A percentile compares a stretch with the other conserved stretches of the same genome.
These are phyloP conservation scores for Lithobius niger DNA, from an alignment of 1,140 invertebrate genomes.

Conservation along the genomic window DNA sequence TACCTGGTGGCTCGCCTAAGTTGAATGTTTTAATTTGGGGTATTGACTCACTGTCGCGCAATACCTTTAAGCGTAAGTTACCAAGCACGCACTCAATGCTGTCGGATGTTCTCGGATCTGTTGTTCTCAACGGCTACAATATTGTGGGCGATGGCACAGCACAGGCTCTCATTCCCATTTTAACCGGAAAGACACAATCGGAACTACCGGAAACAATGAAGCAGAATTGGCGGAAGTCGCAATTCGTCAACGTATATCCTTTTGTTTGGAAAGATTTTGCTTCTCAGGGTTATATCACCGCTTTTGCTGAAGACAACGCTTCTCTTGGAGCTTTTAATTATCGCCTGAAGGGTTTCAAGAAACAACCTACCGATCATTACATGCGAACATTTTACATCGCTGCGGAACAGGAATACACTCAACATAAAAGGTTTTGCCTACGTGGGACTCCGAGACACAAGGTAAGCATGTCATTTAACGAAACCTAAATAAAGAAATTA, in stretches of 20 bases:
- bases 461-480: slow-evolving; percentile 37
- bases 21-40: slow-evolving; percentile 77
- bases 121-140: slow-evolving; percentile 53
- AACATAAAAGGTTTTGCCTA: slow-evolving; percentile 47
- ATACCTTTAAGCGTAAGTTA: slow-evolving; percentile 71
- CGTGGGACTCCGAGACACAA: slow-evolving; percentile 61
- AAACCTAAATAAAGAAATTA: no score
- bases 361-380: slow-evolving; percentile 79
- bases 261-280: slow-evolving; percentile 62
- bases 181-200: slow-evolving; percentile 77
- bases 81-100: slow-evolving; percentile 67
- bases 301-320: slow-evolving; percentile 75
- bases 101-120: slow-evolving; percentile 46
- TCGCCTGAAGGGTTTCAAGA: slow-evolving; percentile 70
- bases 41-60: slow-evolving; percentile 77
- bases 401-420: slow-evolving; percentile 33
- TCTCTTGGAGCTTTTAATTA: slow-evolving; percentile 78
- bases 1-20: slow-evolving; percentile 22
- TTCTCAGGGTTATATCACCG: slow-evolving; percentile 48
- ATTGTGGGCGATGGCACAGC: slow-evolving; percentile 84
- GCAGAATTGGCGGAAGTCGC: slow-evolving; percentile 48
- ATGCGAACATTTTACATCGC: slow-evolving; percentile 63
- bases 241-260: slow-evolving; percentile 61
- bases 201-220: slow-evolving; percentile 76
- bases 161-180: slow-evolving; percentile 76